phyloP scores from a whole-genome alignment of 2,113 vertebrate species.

The Amazona guildingii region DNA sequence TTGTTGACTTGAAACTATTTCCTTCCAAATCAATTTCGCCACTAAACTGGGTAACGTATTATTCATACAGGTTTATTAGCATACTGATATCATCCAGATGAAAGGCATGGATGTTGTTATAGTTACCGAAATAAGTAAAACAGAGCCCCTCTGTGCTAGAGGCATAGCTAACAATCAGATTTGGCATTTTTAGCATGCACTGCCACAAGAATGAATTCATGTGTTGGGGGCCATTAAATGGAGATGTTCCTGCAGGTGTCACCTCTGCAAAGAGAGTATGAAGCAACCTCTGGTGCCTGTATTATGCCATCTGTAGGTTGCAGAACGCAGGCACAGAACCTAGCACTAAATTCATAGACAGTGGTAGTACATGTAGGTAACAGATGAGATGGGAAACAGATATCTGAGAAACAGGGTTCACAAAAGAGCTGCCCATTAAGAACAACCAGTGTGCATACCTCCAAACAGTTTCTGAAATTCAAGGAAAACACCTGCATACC shows the following conservation, averaged over 20 bases:
- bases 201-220: background rate
- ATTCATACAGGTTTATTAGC: background rate
- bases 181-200: background rate
- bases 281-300: background rate
- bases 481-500: background rate
- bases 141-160: background rate
- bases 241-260: background rate
- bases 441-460: background rate
- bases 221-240: background rate
- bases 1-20: background rate
- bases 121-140: background rate
- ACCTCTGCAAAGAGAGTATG: background rate
- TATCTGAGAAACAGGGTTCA: background rate
- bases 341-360: background rate
- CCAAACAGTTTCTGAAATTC: background rate
- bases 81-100: background rate
- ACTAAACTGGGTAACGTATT: background rate
- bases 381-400: background rate
- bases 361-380: background rate
- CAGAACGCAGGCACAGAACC: background rate
- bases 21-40: background rate
- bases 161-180: background rate
- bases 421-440: background rate
- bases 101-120: background rate
- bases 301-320: background rate